These are phyloP conservation scores for Speoplatyrhinus poulsoni DNA, from an alignment of 2,113 vertebrate species.

Conservation along the genomic window DNA sequence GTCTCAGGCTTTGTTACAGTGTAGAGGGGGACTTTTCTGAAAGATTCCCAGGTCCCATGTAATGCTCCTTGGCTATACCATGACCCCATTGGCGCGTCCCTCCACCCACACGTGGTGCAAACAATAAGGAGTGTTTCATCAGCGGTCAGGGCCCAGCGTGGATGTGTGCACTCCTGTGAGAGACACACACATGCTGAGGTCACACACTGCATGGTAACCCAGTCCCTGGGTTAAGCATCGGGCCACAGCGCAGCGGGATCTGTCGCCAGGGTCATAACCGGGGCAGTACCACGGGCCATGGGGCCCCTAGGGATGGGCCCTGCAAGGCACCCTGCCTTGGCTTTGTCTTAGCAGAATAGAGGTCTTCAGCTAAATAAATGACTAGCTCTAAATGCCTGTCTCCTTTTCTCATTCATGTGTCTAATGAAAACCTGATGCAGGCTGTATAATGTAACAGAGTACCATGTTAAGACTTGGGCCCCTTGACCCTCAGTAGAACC, in stretches of 20 bases:
- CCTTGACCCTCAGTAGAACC: conserved; percentile 56
- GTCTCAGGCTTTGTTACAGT: conserved; percentile 1
- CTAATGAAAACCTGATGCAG: conserved; percentile 69
- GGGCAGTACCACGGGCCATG: conserved; percentile 60
- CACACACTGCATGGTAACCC: conserved; percentile 69
- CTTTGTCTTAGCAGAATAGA: conserved; percentile 72
- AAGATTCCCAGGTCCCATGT: conserved; percentile 50
- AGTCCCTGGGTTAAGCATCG: conserved; percentile 62
- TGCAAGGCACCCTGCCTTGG: conserved; percentile 64
- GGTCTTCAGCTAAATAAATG: conserved; percentile 73
- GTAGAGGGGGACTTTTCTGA: conserved; percentile 14
- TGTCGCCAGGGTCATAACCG: conserved; percentile 74
- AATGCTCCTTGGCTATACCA: conserved; percentile 59
- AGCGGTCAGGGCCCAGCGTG: conserved; percentile 67
- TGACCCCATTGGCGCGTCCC: conserved; percentile 31
- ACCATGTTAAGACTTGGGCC: conserved; percentile 36
- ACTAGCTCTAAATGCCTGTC: conserved; percentile 77
- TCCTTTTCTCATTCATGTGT: conserved; percentile 76
- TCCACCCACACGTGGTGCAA: conserved; percentile 56
- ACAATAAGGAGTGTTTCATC: conserved; percentile 71
- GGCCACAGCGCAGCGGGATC: conserved; percentile 53
- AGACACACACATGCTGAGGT: conserved; percentile 75
- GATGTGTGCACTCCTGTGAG: conserved; percentile 57
- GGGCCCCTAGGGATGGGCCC: conserved; percentile 52
- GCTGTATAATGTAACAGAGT: conserved; percentile 64